Base-by-base conservation (phyloP, 2,113 vertebrate species). In the Chinchilla lanigera region DNA sequence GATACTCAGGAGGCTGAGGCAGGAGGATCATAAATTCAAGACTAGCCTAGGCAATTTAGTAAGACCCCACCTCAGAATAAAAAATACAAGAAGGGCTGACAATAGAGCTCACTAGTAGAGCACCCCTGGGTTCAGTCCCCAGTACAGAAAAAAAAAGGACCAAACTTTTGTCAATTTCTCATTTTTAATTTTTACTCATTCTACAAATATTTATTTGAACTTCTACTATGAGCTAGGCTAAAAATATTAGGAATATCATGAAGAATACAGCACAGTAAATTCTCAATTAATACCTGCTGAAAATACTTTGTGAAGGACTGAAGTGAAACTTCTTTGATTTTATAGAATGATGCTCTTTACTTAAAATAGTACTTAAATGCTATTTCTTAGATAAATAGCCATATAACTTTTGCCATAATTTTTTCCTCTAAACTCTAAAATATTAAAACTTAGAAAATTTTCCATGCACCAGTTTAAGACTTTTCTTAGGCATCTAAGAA, bases 121-220 rank as follows among this genome's bases (percentile, higher is more conserved):
- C 13, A 5, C 16, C 8, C 30, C 7, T 52, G 16, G 30, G 17
- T 54, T 80, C 47, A 30, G 33, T 20, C 3, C 30, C 16, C 30
- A 20, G 30, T 77, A 77, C 5, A 47, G 12, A 77, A 47, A 47
- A 75, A 44, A 75, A 77, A 65, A 47, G 47, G 24, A 12, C 12
- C 73, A 47, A 65, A 97, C 85, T 86, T 33, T 94, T 86, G 60
- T 92, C 41, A 92, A 67, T 65, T 89, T 83, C 22, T 67, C 16
- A 56, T 50, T 97, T 96, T 71, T 86, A 54, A 56, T 91, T 90
- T 93, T 97, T 83, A 82, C 33, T 92, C 4, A 14, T 69, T 90
- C 52, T 73, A 30, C 8, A 28, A 44, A 65, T 67, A 28, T 56
- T 60, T 73, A 38, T 44, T 54, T 44, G 38, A 65, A 65, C 19